A percentile compares a stretch with the other conserved stretches of the same genome.
Conservation (phyloP, 1,140 invertebrate species). For the Leptestheria dahalacensis region DNA sequence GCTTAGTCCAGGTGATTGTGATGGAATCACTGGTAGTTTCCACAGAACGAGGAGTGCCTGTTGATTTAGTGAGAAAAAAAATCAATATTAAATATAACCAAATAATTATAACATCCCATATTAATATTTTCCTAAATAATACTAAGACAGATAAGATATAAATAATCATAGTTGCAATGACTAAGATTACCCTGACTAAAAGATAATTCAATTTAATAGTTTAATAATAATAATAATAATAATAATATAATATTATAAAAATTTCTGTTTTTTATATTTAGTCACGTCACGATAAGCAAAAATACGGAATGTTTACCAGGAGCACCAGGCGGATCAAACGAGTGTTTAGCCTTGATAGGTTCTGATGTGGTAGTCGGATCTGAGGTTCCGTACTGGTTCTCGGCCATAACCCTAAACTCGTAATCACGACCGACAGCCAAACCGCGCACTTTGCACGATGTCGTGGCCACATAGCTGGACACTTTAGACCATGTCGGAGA, state of each 20-base stretch:
- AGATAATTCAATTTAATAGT: too few species aligned
- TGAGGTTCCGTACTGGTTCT: slow-evolving; percentile 90
- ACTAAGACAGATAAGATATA: too few species aligned
- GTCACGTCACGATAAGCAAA: too few species aligned
- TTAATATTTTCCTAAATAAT: too few species aligned
- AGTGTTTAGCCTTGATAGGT: slow-evolving; percentile 84
- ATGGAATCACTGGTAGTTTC: slow-evolving; percentile 87
- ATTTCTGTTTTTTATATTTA: too few species aligned
- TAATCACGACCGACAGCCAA: slow-evolving; percentile 78
- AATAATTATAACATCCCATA: too few species aligned
- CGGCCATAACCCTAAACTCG: slow-evolving; percentile 94
- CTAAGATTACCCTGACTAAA: too few species aligned
- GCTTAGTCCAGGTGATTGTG: slow-evolving; percentile 82
- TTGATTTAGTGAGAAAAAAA: not conserved
- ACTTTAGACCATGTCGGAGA: slow-evolving; percentile 73
- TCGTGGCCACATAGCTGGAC: slow-evolving; percentile 77
- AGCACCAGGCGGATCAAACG: slow-evolving; percentile 79
- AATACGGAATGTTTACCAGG: too few species aligned
- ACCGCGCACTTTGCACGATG: slow-evolving; percentile 77
- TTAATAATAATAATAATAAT: too few species aligned
- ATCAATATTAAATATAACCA: not conserved
- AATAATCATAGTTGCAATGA: too few species aligned
- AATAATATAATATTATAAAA: too few species aligned
- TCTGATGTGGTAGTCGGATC: slow-evolving; percentile 76
- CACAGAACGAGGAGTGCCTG: slow-evolving; percentile 56